Base-by-base conservation (phyloP, 2,797 vertebrate genomes). In the Poliocrania exsul region DNA sequence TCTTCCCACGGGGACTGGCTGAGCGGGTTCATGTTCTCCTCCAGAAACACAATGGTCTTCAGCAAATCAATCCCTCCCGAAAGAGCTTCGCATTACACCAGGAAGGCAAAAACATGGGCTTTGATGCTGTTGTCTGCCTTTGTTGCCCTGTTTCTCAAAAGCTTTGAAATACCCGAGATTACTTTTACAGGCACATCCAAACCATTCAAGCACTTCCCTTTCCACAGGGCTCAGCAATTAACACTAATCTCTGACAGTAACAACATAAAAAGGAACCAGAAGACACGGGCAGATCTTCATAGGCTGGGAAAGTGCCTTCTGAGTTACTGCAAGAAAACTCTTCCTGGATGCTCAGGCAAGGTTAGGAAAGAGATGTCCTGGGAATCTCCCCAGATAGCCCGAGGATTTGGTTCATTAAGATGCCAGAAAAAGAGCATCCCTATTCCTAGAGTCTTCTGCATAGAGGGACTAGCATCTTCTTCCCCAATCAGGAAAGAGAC, bases 1-100 rank as follows among this genome's bases (percentile, higher is more conserved):
- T 35, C 50, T 46, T 62, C 35, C 11, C 0, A 1, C 2, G 10
- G 9, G 16, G 20, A 37, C 24, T 9, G 6, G 14, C 44, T 2
- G 6, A 46, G 75, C 2, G 0, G 40, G 15, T 58, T 71, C n/a
- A 3, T 5, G 4, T 29, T 65, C 51, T 54, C 29, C 65, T 62
- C 44, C 80, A 62, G 42, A 58, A 40, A 33, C 3, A 2, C 1
- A 4, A 44, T 14, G 13, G 29, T 21, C 16, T 13, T 56, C 14
- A 12, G 28, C 69, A 65, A 53, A 18, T 42, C 16, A 11, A 10
- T 69, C 35, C 50, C 54, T 46, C 64, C 65, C 8, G 31, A 37
- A 50, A 77, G 46, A 16, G 26, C 24, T n/a, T 46, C 7, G 13
- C 0, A 0, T 46, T 23, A 19, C 20, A 53, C 7, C 61, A 66